phyloP scores from a whole-genome alignment of 2,113 vertebrate species.

The Ardeotis arabs region DNA sequence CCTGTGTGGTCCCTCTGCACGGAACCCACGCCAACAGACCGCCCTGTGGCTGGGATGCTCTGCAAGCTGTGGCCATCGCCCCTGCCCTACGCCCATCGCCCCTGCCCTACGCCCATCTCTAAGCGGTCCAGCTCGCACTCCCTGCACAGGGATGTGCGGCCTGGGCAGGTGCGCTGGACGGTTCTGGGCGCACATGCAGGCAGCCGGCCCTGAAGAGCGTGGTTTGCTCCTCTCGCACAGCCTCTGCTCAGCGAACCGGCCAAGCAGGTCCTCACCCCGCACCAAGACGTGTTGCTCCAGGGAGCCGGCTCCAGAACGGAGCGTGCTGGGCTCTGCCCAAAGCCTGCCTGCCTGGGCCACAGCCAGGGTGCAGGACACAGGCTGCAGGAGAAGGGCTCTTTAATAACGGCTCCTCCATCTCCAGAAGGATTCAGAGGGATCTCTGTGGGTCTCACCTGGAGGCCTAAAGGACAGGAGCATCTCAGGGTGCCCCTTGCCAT shows the following conservation, averaged over 20 bases:
- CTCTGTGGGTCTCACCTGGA: neutral
- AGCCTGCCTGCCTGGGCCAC: neutral
- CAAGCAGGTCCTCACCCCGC: neutral
- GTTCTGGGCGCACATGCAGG: fast-evolving
- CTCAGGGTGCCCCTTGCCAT: neutral
- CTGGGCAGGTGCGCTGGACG: fast-evolving
- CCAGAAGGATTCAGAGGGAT: neutral
- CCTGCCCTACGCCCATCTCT: fast-evolving
- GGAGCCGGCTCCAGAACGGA: neutral
- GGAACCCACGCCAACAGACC: fast-evolving
- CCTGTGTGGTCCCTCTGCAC: fast-evolving
- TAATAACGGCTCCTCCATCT: neutral
- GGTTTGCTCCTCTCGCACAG: neutral
- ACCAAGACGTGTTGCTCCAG: neutral
- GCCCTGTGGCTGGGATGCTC: fast-evolving
- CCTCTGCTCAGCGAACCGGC: neutral
- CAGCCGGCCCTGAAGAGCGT: fast-evolving
- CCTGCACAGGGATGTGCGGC: fast-evolving
- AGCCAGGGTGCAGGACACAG: neutral
- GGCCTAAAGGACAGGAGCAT: neutral
- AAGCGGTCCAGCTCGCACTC: fast-evolving
- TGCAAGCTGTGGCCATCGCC: neutral
- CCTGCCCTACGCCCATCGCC: fast-evolving
- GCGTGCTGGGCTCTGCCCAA: neutral
- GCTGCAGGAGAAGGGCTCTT: neutral